Conservation (phyloP, 2,797 vertebrate species). For the Etheostoma perlongum region DNA sequence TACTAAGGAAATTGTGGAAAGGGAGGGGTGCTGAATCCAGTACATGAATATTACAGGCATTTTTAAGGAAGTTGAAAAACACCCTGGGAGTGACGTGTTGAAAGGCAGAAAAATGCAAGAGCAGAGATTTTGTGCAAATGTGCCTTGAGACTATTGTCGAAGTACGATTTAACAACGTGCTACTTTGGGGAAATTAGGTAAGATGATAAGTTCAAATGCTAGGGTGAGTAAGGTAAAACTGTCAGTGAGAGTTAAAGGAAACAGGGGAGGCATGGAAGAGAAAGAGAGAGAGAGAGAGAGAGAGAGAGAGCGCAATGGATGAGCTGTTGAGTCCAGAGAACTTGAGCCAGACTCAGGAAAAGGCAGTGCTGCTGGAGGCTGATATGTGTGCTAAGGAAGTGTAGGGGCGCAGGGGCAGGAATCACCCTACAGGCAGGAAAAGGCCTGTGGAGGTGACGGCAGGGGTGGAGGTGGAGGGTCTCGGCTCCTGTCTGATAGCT, state of each 20-base stretch:
- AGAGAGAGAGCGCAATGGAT: conserved; percentile 34
- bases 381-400: conserved; percentile 86
- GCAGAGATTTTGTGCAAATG: conserved; percentile 41
- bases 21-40: conserved; percentile 61
- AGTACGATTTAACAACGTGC: conserved; percentile 1
- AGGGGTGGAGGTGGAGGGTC: conserved; percentile 67
- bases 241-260: conserved; percentile 35
- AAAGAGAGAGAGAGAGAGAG: background rate
- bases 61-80: conserved; percentile 71
- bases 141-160: conserved; percentile 1
- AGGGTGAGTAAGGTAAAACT: background rate
- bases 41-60: conserved; percentile 56
- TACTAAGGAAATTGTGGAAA: conserved; percentile 72
- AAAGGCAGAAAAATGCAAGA: conserved; percentile 52
- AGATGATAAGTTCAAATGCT: conserved; percentile 24
- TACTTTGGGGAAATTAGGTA: conserved; percentile 34
- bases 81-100: conserved; percentile 52
- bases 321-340: conserved; percentile 69
- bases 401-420: conserved; percentile 83
- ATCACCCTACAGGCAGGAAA: conserved; percentile 86
- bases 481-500: conserved; percentile 74
- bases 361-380: conserved; percentile 81
- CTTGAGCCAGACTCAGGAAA: conserved; percentile 82
- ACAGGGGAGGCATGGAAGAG: background rate
- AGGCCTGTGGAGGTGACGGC: conserved; percentile 77